Percentiles rank a stretch among this genome's conserved stretches.
Conservation (phyloP, 2,113 vertebrate genomes). For the Lampris megalopsis region DNA sequence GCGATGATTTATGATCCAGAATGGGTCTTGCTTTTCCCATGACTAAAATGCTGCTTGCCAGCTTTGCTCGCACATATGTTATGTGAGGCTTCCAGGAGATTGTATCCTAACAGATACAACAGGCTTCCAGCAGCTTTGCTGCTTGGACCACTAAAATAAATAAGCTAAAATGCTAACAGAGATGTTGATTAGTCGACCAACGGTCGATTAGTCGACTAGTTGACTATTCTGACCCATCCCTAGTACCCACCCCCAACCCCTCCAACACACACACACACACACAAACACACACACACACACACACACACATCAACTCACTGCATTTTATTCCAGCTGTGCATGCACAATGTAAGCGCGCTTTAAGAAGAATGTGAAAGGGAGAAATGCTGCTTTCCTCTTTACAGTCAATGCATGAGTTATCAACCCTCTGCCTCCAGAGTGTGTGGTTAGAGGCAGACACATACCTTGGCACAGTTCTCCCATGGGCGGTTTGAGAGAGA, state of each 20-base stretch:
- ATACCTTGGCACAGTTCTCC: constrained; percentile 42
- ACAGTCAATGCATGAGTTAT: constrained; percentile 55
- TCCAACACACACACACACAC: constrained; percentile 10
- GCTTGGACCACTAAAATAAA: too few relatives aligned
- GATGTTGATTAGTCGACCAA: too few relatives aligned
- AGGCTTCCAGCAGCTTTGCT: too few relatives aligned
- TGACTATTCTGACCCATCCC: background rate
- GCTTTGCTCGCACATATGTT: too few relatives aligned
- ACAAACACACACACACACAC: constrained; percentile 17
- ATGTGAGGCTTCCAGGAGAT: too few relatives aligned
- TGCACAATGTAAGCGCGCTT: constrained; percentile 41
- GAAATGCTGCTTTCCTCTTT: constrained; percentile 44
- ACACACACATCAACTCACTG: background rate
- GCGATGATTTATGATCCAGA: too few relatives aligned
- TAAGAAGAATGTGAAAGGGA: constrained; percentile 32
- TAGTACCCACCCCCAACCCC: too few relatives aligned
- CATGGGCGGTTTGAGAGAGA: constrained; percentile 16
- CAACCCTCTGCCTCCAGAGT: constrained; percentile 50
- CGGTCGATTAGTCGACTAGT: too few relatives aligned
- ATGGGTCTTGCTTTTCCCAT: too few relatives aligned
- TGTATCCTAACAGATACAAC: too few relatives aligned
- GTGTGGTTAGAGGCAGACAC: constrained; percentile 53
- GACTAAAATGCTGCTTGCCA: too few relatives aligned
- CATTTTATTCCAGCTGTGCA: constrained; percentile 34
- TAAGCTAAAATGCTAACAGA: too few relatives aligned